A percentile compares a stretch with the other conserved stretches of the same genome.
These are phyloP conservation scores for Stenotaenia linearis DNA, from an alignment of 2,888 invertebrate species.

Conservation along the genomic window DNA sequence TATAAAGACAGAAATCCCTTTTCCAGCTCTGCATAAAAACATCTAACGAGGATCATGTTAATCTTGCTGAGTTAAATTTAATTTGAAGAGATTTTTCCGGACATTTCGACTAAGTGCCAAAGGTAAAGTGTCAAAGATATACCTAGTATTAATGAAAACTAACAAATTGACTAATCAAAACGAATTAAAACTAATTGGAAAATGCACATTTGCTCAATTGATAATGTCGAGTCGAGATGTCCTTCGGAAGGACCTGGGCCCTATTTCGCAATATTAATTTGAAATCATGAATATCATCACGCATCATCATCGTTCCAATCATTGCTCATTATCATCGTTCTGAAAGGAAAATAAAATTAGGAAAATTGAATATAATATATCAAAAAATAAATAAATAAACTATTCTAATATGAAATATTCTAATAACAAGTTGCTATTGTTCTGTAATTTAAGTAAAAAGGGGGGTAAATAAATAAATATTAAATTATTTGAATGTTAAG, in stretches of 20 bases:
- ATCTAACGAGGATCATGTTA: slow-evolving; percentile 31
- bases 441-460: neutral
- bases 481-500: slow-evolving; percentile 2
- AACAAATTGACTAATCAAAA: neutral
- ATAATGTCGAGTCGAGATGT: slow-evolving; percentile 10
- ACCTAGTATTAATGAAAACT: neutral
- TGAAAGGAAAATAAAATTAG: neutral
- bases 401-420: slow-evolving; percentile 20
- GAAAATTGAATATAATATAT: neutral
- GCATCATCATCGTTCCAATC: neutral
- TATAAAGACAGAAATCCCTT: neutral
- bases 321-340: slow-evolving; percentile 6
- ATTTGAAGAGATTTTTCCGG: neutral
- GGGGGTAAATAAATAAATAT: neutral
- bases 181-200: neutral
- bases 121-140: slow-evolving; percentile 8
- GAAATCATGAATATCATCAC: neutral
- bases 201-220: neutral
- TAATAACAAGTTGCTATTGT: slow-evolving; percentile 8
- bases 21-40: slow-evolving; percentile 6
- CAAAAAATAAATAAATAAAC: neutral
- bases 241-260: slow-evolving; percentile 19
- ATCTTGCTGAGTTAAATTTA: slow-evolving; percentile 22
- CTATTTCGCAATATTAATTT: slow-evolving; percentile 14
- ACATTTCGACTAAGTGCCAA: slow-evolving; percentile 20